A percentile compares a stretch with the other conserved stretches of the same genome.
These are phyloP conservation scores for Callinectes sapidus DNA, from an alignment of 2,888 invertebrate genomes.

Conservation along the genomic window DNA sequence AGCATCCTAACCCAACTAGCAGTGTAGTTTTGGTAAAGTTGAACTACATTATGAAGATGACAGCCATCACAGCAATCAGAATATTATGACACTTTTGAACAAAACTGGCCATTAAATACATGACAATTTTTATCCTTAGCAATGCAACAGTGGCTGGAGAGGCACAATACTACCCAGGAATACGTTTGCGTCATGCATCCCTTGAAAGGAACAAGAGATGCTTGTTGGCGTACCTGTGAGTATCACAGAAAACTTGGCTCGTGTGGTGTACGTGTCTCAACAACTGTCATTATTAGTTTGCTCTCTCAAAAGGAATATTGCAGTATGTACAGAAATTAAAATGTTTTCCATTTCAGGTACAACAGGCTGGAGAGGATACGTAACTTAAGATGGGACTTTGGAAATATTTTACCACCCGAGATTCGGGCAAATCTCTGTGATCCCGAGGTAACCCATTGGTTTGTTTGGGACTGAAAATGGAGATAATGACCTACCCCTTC, in stretches of 20 bases:
- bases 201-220: conserved; percentile 93
- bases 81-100: not conserved
- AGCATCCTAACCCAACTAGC: too few species aligned
- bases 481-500: not conserved
- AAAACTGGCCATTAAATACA: not conserved
- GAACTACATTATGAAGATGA: too few species aligned
- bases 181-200: conserved; percentile 88
- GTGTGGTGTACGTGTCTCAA: not conserved
- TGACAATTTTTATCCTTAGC: conserved; percentile 74
- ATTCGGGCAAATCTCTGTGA: conserved; percentile 87
- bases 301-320: not conserved
- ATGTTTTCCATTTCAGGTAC: conserved; percentile 77
- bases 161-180: conserved; percentile 81
- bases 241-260: conserved; percentile 59
- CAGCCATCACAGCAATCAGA: too few species aligned
- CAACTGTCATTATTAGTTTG: not conserved
- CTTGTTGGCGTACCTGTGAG: conserved; percentile 81
- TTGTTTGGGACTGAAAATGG: not conserved
- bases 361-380: conserved; percentile 88
- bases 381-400: conserved; percentile 96
- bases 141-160: conserved; percentile 76
- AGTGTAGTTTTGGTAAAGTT: too few species aligned
- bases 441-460: conserved; percentile 80
- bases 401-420: conserved; percentile 91
- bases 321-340: not conserved